These are phyloP conservation scores for Spinibarbus caldwelli DNA, from an alignment of 2,797 vertebrate species.

Conservation along the genomic window DNA sequence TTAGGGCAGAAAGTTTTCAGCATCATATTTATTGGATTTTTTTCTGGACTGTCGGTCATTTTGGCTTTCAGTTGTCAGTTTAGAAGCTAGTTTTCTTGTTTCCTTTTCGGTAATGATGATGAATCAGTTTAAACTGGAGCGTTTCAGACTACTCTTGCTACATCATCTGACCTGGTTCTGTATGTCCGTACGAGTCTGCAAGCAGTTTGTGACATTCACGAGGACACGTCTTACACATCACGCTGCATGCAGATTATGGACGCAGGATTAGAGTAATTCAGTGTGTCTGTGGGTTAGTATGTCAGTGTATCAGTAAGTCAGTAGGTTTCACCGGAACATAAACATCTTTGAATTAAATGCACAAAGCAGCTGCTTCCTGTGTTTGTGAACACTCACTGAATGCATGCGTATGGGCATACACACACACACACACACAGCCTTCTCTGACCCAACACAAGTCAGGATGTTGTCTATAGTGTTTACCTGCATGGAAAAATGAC, in stretches of 20 bases:
- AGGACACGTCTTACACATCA: constrained; percentile 48
- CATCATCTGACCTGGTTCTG: constrained; percentile 2
- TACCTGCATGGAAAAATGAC: not conserved
- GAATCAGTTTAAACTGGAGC: not conserved
- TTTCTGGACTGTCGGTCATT: too few relatives aligned
- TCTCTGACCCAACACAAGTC: not conserved
- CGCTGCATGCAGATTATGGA: constrained; percentile 55
- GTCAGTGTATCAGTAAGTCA: constrained; percentile 90
- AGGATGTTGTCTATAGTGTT: not conserved
- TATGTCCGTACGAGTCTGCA: constrained; percentile 1
- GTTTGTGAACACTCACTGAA: not conserved
- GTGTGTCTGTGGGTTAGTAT: constrained; percentile 82
- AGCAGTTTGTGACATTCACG: constrained; percentile 9
- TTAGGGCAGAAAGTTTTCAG: not conserved
- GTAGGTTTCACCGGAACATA: constrained; percentile 71
- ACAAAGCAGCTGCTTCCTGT: constrained; percentile 60
- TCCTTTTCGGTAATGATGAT: not conserved
- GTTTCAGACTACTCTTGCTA: not conserved
- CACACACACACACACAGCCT: not conserved
- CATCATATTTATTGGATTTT: too few relatives aligned
- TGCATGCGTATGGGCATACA: not conserved
- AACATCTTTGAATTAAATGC: constrained; percentile 65
- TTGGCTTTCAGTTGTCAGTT: not conserved
- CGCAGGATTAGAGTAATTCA: constrained; percentile 78
- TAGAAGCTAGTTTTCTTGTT: not conserved